These are phyloP conservation scores for Eustalomyia histrio DNA, from an alignment of 2,888 invertebrate species.

Conservation along the genomic window DNA sequence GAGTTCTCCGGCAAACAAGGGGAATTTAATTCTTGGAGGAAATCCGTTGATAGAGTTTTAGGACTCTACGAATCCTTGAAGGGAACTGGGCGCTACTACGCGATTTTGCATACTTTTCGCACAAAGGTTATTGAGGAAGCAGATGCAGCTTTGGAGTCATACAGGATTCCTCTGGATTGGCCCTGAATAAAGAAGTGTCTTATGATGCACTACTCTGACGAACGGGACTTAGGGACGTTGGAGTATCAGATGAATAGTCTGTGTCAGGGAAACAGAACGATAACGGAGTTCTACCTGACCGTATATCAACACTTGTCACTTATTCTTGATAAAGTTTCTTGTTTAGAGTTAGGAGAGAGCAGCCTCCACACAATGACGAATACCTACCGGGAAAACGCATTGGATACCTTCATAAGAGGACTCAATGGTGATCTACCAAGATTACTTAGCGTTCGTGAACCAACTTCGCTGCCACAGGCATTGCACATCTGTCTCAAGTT, in stretches of 20 bases:
- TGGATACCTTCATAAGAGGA: background rate
- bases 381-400: background rate
- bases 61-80: conserved; percentile 27
- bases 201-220: conserved; percentile 23
- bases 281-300: conserved; percentile 31
- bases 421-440: background rate
- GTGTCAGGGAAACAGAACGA: background rate
- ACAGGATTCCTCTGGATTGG: conserved; percentile 26
- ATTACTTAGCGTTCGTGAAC: background rate
- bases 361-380: background rate
- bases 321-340: conserved; percentile 24
- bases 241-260: conserved; percentile 31
- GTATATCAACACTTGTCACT: conserved; percentile 35
- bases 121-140: conserved; percentile 16
- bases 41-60: conserved; percentile 31
- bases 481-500: conserved; percentile 10
- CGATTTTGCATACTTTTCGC: no score
- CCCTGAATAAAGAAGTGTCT: conserved; percentile 23
- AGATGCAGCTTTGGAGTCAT: conserved; percentile 27
- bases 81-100: conserved; percentile 1
- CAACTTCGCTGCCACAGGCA: background rate
- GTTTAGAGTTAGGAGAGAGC: no score
- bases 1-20: conserved; percentile 41
- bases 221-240: conserved; percentile 13
- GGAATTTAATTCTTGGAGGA: conserved; percentile 48